These are phyloP conservation scores for Heteromurus nitidus DNA, from an alignment of 2,888 invertebrate genomes.

Conservation along the genomic window DNA sequence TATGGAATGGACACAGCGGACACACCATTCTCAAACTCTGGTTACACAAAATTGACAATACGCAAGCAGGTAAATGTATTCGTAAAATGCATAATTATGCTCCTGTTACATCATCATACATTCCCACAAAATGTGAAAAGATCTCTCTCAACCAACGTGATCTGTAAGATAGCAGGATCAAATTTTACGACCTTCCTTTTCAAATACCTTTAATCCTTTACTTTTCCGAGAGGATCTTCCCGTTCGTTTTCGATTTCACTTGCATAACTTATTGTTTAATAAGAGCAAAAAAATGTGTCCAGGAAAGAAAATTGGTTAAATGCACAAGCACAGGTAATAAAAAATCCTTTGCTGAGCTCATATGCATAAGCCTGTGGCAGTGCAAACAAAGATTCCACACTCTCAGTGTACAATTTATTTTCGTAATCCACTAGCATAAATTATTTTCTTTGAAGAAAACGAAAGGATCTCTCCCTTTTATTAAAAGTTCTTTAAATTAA, in stretches of 20 bases:
- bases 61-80: neutral
- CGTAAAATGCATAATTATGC: neutral
- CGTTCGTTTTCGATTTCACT: neutral
- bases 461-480: too few relatives aligned
- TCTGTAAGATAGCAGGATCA: neutral
- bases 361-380: neutral
- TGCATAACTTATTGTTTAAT: neutral
- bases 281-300: neutral
- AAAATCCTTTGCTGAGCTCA: too few relatives aligned
- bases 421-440: conserved; percentile 27
- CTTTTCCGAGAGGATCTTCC: conserved; percentile 7
- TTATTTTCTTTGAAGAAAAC: conserved; percentile 29
- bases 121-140: neutral
- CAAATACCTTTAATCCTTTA: neutral
- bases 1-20: too few relatives aligned
- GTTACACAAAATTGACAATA: too few relatives aligned
- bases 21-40: too few relatives aligned
- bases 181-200: conserved; percentile 18
- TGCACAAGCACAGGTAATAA: too few relatives aligned
- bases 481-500: neutral
- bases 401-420: neutral
- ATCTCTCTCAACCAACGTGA: too few relatives aligned
- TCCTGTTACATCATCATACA: neutral
- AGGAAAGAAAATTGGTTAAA: neutral
- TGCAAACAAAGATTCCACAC: neutral